Percentiles rank a stretch among this genome's conserved stretches.
Evolutionary conservation across 2,113 vertebrate genomes (phyloP).

Genomic region (Piprites chloris): DNA sequence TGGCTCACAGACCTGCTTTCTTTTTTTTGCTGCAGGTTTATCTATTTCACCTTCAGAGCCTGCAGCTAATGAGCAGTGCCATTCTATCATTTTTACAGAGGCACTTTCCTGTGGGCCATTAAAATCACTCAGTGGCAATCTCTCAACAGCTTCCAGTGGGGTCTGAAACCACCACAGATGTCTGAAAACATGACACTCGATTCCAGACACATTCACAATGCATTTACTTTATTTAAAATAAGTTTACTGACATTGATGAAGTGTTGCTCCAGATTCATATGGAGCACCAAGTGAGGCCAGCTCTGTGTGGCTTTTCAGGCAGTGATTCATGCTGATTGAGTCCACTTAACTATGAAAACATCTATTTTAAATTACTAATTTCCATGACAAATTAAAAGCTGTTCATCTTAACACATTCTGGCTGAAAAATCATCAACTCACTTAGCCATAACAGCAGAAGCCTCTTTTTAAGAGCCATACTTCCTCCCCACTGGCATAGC

Average conservation of each 20-base stretch:
- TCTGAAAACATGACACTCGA: not conserved
- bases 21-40: not conserved
- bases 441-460: not conserved
- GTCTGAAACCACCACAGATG: not conserved
- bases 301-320: not conserved
- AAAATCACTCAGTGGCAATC: not conserved
- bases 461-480: not conserved
- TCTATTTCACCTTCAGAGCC: conserved; percentile 44
- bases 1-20: not conserved
- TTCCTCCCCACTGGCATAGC: not conserved
- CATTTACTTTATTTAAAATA: conserved; percentile 15
- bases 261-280: not conserved
- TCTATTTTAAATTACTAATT: not conserved
- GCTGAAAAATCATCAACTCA: not conserved
- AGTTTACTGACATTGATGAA: not conserved
- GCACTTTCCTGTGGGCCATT: not conserved
- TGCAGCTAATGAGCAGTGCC: not conserved
- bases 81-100: not conserved
- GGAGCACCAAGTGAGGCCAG: not conserved
- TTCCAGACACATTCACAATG: not conserved
- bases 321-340: not conserved
- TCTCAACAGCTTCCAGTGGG: not conserved
- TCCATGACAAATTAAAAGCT: conserved; percentile 25
- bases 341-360: not conserved
- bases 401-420: not conserved